Evolutionary conservation across 2,888 invertebrate species (phyloP).

Genomic region (Machimus rusticus): DNA sequence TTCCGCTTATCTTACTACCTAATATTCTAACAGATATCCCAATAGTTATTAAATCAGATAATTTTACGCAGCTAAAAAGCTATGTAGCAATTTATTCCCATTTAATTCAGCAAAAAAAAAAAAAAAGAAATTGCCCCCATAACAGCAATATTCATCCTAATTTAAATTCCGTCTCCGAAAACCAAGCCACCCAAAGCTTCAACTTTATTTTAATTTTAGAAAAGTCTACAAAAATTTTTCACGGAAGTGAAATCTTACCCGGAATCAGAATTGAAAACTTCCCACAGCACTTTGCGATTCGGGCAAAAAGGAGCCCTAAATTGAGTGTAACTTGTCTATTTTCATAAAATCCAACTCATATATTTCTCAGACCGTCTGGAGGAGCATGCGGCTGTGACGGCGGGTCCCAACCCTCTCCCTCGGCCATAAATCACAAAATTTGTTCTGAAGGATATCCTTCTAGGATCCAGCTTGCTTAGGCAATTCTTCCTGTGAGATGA

Average conservation of each 20-base stretch:
- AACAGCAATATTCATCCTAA: not conserved
- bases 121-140: not conserved
- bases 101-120: not conserved
- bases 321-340: slow-evolving; percentile 15
- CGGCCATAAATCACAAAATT: slow-evolving; percentile 13
- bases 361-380: not conserved
- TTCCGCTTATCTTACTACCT: too few species aligned
- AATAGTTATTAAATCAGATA: not conserved
- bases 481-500: not conserved
- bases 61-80: not conserved
- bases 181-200: not conserved
- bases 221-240: not conserved
- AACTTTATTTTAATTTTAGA: not conserved
- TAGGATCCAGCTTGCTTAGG: not conserved
- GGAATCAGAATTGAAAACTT: not conserved
- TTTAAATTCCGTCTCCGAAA: not conserved
- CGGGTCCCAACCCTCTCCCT: not conserved
- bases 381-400: not conserved
- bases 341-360: slow-evolving; percentile 10
- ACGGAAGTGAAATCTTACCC: not conserved
- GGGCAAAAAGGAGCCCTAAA: not conserved
- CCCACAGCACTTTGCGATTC: not conserved
- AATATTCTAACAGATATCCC: too few species aligned
- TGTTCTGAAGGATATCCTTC: not conserved
- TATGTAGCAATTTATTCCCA: not conserved